A percentile compares a stretch with the other conserved stretches of the same genome.
These are phyloP conservation scores for Abrostola triplasia DNA, from an alignment of 2,888 invertebrate genomes.

Conservation along the genomic window DNA sequence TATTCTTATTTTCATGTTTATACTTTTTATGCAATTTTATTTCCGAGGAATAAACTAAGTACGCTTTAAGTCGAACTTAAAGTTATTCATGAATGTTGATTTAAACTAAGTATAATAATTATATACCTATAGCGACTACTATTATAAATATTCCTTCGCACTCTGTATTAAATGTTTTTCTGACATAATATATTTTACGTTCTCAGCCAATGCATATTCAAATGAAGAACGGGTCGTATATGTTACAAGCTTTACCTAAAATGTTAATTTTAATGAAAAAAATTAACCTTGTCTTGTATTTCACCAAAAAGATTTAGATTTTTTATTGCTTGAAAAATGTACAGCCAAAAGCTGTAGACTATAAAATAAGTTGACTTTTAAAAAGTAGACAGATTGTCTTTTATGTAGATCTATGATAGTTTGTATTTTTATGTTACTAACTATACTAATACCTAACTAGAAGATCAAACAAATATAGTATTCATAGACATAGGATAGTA, in stretches of 20 bases:
- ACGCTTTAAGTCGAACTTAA: too few relatives aligned
- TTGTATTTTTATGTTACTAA: neutral
- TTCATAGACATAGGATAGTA: neutral
- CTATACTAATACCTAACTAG: neutral
- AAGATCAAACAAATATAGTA: too few relatives aligned
- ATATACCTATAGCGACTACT: too few relatives aligned
- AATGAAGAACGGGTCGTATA: slow-evolving; percentile 69
- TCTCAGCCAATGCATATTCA: slow-evolving; percentile 77
- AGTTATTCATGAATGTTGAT: too few relatives aligned
- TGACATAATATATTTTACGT: slow-evolving; percentile 60
- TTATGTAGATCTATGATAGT: neutral
- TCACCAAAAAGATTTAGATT: neutral
- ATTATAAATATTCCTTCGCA: neutral
- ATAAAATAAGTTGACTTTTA: too few relatives aligned
- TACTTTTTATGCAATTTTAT: too few relatives aligned
- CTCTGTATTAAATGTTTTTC: neutral
- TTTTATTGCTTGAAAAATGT: neutral
- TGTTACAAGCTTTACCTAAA: slow-evolving; percentile 56
- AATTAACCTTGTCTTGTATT: slow-evolving; percentile 8
- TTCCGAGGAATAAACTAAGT: too few relatives aligned
- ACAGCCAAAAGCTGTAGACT: too few relatives aligned
- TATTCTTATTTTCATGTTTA: too few relatives aligned
- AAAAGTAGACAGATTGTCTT: too few relatives aligned
- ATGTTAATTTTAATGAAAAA: slow-evolving; percentile 47
- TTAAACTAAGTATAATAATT: too few relatives aligned